A percentile compares a stretch with the other conserved stretches of the same genome.
Conservation (phyloP, 2,113 vertebrate genomes). For the Aegithalos caudatus region DNA sequence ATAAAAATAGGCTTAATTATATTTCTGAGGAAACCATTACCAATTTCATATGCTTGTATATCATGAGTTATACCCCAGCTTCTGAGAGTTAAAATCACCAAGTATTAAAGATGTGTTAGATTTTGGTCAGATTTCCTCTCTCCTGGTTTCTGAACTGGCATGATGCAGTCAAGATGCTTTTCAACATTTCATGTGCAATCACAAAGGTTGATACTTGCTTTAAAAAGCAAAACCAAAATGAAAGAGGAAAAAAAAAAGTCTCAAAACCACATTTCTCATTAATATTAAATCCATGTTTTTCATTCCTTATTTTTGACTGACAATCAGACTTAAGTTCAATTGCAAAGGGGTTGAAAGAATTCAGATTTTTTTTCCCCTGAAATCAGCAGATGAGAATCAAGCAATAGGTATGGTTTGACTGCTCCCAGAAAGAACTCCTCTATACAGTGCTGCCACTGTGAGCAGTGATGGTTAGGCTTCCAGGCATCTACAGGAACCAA, state of each 20-base stretch:
- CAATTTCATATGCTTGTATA: neutral
- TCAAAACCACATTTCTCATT: neutral
- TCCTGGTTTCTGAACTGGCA: neutral
- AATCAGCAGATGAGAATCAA: neutral
- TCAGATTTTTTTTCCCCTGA: neutral
- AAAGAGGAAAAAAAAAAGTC: too few relatives aligned
- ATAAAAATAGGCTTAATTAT: neutral
- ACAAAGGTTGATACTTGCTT: neutral
- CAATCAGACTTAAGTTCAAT: neutral
- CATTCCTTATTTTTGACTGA: neutral
- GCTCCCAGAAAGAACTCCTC: neutral
- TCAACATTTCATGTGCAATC: neutral
- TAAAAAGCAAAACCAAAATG: neutral
- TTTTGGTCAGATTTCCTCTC: neutral
- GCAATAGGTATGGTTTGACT: neutral
- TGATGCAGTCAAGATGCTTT: neutral
- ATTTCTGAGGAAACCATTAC: neutral
- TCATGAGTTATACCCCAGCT: neutral
- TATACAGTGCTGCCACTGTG: accelerated
- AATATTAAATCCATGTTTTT: neutral
- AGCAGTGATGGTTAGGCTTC: neutral
- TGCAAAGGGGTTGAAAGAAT: neutral
- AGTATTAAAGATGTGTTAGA: neutral
- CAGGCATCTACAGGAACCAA: neutral
- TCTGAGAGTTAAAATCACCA: neutral